Percentiles rank a stretch among this genome's conserved stretches.
Conservation (phyloP, 2,888 invertebrate species). For the Lottia gigantea region DNA sequence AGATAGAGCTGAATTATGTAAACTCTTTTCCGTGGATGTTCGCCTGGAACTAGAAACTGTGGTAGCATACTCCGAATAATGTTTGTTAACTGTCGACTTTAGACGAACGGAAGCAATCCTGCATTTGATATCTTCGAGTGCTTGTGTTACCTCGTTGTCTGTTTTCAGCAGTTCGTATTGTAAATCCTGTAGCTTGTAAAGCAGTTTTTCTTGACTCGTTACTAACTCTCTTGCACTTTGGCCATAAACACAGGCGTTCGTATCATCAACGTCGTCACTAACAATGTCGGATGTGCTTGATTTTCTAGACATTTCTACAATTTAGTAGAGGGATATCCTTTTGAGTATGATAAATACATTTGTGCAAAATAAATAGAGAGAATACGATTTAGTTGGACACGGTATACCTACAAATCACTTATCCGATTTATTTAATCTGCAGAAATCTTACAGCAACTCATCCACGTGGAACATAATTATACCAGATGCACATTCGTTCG, state of each 20-base stretch:
- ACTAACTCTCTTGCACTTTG: conserved; percentile 21
- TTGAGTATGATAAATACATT: too few species aligned
- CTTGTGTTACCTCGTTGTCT: conserved; percentile 27
- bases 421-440: too few species aligned
- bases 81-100: background rate
- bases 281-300: too few species aligned
- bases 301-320: too few species aligned
- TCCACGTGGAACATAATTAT: too few species aligned
- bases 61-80: background rate
- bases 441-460: too few species aligned
- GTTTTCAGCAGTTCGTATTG: conserved; percentile 21
- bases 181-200: conserved; percentile 21
- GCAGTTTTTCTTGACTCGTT: conserved; percentile 22
- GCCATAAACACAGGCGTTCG: background rate
- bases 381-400: too few species aligned
- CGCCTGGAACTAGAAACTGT: background rate
- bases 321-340: too few species aligned
- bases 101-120: background rate
- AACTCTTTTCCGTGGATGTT: background rate
- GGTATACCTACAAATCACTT: too few species aligned
- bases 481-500: too few species aligned
- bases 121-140: conserved; percentile 19
- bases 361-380: too few species aligned
- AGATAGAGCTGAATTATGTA: background rate
- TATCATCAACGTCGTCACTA: too few species aligned